Base-by-base conservation (phyloP, 2,113 vertebrate genomes). In the Otus sunia region DNA sequence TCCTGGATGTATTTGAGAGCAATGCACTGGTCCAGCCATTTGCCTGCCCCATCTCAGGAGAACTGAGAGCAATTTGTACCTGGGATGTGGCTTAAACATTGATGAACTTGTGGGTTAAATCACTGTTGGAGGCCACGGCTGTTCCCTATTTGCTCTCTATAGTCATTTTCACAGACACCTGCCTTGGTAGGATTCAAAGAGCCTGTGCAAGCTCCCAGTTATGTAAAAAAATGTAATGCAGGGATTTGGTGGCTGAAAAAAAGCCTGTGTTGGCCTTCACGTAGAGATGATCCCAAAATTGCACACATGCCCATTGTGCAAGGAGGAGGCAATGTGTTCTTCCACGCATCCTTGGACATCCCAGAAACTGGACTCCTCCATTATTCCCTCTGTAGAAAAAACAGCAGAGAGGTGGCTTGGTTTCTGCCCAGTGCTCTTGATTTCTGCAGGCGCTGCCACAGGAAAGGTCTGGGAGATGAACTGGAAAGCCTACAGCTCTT, bases 51-150 rank as follows among this genome's bases (percentile, higher is more conserved):
- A 30, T 21, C 52, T 66, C 7, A 37, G 22, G 30, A 30, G 76
- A 78, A 71, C 9, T n/a, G 52, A 82, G 50, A 52, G 3, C 27
- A 39, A 23, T 41, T 26, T 43, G 20, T 39, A 26, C 15, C 21
- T 59, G 55, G 18, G 16, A 29, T 43, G 27, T 17, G 20, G 22
- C 26, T 58, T 49, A 67, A 80, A 72, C 15, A 8, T 6, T 22
- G 41, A 34, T 11, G 27, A 74, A n/a, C 12, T 17, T 82, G 11
- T 21, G 9, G 43, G 15, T 68, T 66, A 60, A 49, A 59, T 58
- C 55, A 30, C 5, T 52, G 5, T 13, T 53, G 53, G 23, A 68
- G 43, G 43, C 12, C 10, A 17, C 0, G 0, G 2, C n/a, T 43
- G 4, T 36, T 68, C 72, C 13, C 9, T 55, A 2, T 63, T 72